Percentiles rank a stretch among this genome's conserved stretches.
Evolutionary conservation across 2,113 vertebrate genomes (phyloP).

Genomic region (Sander lucioperca): DNA sequence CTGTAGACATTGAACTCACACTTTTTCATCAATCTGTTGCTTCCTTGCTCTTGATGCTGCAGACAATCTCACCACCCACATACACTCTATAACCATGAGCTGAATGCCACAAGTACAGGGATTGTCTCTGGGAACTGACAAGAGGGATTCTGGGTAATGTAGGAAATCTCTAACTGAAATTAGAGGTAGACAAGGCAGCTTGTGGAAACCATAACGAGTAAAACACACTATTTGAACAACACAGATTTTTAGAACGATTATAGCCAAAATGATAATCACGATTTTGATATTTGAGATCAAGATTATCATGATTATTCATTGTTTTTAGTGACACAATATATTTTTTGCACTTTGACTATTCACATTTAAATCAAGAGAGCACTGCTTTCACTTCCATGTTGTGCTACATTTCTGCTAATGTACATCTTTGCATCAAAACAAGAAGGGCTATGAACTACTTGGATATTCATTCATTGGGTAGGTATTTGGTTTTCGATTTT

Average conservation of each 20-base stretch:
- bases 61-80: conserved; percentile 2
- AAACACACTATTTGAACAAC: background rate
- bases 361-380: too few species aligned
- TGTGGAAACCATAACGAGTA: background rate
- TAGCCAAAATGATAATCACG: too few species aligned
- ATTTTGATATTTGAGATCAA: too few species aligned
- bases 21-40: background rate
- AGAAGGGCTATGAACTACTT: too few species aligned
- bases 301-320: too few species aligned
- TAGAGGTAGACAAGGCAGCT: background rate
- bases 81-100: background rate
- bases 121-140: background rate
- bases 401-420: too few species aligned
- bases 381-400: too few species aligned
- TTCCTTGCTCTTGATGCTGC: background rate
- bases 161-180: background rate
- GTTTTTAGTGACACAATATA: too few species aligned
- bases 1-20: background rate
- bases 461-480: too few species aligned
- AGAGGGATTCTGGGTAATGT: background rate
- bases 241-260: background rate
- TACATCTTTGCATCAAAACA: too few species aligned
- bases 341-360: too few species aligned
- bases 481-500: too few species aligned
- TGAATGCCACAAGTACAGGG: background rate